Conservation (phyloP, 53 echinoderm and acorn worm genomes). For the Echinarachnius parma region DNA sequence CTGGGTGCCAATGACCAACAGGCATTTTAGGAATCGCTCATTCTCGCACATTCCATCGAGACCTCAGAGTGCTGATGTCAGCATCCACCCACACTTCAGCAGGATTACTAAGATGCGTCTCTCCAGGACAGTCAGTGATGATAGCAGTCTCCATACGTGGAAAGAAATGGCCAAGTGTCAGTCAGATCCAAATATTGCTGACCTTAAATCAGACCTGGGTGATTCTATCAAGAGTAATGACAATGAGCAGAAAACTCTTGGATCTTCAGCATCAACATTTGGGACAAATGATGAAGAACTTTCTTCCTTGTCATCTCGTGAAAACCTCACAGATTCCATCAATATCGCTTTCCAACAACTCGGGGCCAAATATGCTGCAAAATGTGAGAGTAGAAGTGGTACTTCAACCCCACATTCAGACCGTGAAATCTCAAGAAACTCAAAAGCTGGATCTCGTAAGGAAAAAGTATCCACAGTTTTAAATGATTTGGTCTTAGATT, state of each 20-base stretch:
- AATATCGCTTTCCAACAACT: constrained; percentile 68
- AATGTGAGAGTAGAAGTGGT: constrained; percentile 40
- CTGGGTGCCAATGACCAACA: constrained; percentile 60
- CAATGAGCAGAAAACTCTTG: constrained; percentile 35
- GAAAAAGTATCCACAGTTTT: constrained; percentile 10
- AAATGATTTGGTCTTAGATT: constrained; percentile 12
- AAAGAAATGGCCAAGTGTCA: constrained; percentile 55
- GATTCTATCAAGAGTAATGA: constrained; percentile 56
- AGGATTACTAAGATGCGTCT: constrained; percentile 53
- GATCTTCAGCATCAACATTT: constrained; percentile 46
- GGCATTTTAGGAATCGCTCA: constrained; percentile 39
- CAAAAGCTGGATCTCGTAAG: constrained; percentile 8
- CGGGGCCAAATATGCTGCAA: constrained; percentile 65
- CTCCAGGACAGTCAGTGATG: constrained; percentile 63
- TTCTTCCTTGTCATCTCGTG: constrained; percentile 62
- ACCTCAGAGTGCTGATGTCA: constrained; percentile 62
- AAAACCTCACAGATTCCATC: constrained; percentile 74
- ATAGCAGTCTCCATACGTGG: constrained; percentile 49
- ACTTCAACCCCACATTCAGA: constrained; percentile 28
- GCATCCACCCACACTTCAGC: constrained; percentile 51
- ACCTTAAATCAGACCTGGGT: constrained; percentile 32
- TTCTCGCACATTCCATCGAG: constrained; percentile 50
- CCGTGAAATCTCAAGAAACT: constrained; percentile 4
- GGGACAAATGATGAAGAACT: constrained; percentile 52
- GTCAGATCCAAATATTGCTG: constrained; percentile 80